Conservation (phyloP, 2,113 vertebrate genomes). For the Ginglymostoma cirratum region DNA sequence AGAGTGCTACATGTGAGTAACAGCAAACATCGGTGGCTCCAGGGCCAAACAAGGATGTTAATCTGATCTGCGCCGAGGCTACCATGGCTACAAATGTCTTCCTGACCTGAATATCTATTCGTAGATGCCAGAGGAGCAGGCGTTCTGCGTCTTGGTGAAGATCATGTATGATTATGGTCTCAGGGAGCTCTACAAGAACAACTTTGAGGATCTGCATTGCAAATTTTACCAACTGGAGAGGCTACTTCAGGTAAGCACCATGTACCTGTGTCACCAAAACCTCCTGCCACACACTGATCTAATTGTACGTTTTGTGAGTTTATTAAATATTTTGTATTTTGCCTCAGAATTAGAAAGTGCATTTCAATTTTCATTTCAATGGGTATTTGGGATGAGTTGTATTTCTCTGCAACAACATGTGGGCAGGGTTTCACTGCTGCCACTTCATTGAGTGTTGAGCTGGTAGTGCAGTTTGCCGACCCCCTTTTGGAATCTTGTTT, state of each 20-base stretch:
- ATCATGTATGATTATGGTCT: slow-evolving; percentile 94
- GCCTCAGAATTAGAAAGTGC: neutral
- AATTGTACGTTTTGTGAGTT: neutral
- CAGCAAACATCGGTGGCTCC: too few relatives aligned
- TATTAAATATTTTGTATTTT: neutral
- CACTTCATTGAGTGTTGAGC: neutral
- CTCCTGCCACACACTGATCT: neutral
- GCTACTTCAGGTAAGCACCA: slow-evolving; percentile 76
- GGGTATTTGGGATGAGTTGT: neutral
- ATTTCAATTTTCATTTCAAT: neutral
- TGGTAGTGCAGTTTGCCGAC: neutral
- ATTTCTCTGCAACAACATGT: neutral
- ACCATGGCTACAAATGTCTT: neutral
- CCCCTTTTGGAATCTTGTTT: neutral
- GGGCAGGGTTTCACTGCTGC: neutral
- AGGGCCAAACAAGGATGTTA: too few relatives aligned
- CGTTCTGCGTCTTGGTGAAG: slow-evolving; percentile 93
- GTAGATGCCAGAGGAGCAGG: slow-evolving; percentile 98
- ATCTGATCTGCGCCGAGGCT: neutral
- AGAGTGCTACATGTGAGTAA: neutral
- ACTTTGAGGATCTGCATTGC: slow-evolving; percentile 97
- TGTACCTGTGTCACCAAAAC: neutral
- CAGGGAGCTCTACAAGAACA: slow-evolving; percentile 89
- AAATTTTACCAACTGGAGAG: slow-evolving; percentile 96
- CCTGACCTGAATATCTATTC: slow-evolving; percentile 42